Base-by-base conservation (phyloP, 2,113 vertebrate genomes). In the Saguinus midas region DNA sequence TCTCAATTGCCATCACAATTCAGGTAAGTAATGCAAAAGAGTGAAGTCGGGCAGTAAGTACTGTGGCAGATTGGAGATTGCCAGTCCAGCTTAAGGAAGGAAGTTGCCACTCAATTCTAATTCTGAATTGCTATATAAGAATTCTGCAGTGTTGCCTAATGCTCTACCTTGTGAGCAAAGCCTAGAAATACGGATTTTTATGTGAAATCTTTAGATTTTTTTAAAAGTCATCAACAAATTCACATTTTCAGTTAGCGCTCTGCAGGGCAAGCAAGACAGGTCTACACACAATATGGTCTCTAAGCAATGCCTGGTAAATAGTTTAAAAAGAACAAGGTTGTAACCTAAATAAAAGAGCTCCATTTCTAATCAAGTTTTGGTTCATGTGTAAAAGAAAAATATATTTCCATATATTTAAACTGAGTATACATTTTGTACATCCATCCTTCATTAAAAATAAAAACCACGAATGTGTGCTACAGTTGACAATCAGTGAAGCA, bases 121-220 rank as follows among this genome's bases (percentile, higher is more conserved):
- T 11, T 93, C 81, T 82, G 29, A 52, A 18, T 61, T 43, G 23
- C 61, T 78, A 4, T 18, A 27, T 79, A 29, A 86, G 45, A 92
- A 64, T 45, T n/a, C 29, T 76, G 52, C 61, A 91, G 3, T 9
- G 32, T 32, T 85, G 32, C 29, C 82, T 32, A 32, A 25, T 12
- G 8, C 50, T 72, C n/a, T 25, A 61, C n/a, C n/a, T 95, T 87
- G 78, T 61, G 17, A 93, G 43, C 81, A 81, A 90, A 79, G 43
- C 32, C 18, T 64, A 93, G 76, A 87, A 61, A 79, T 43, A 57
- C 1, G 8, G 21, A 84, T 57, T 87, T 96, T 73, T 84, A 32
- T 87, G 50, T 95, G 64, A 90, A 79, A 79, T 57, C 17, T 96
- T 27, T 61, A 73, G 48, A 73, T 57, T 90, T 83, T 85, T 57